phyloP scores from a whole-genome alignment of 2,113 vertebrate species.

The Cyprinodon brontotheroides region DNA sequence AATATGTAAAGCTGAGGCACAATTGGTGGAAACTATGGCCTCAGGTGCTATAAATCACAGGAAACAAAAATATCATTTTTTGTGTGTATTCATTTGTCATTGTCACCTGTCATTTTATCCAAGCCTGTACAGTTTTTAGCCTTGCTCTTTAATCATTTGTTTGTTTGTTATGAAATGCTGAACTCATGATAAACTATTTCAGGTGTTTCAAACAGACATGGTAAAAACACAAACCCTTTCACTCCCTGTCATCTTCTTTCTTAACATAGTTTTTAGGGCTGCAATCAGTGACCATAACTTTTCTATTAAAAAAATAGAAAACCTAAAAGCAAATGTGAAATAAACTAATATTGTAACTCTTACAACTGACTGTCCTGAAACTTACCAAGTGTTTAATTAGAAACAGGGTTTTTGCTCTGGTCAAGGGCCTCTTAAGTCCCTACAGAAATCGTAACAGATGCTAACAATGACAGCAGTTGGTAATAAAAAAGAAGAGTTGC shows the following conservation, averaged over 20 bases:
- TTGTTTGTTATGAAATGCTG: neutral
- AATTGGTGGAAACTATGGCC: constrained; percentile 30
- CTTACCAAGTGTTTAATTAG: too few relatives aligned
- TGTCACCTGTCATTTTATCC: constrained; percentile 30
- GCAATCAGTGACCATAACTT: neutral
- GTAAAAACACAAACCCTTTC: neutral
- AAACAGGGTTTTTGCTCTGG: too few relatives aligned
- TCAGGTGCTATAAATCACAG: constrained; percentile 22
- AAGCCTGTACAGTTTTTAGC: constrained; percentile 31
- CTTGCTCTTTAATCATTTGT: neutral
- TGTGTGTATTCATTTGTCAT: constrained; percentile 38
- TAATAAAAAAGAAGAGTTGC: too few relatives aligned
- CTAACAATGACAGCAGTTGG: too few relatives aligned
- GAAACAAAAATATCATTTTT: constrained; percentile 40
- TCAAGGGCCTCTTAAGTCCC: too few relatives aligned
- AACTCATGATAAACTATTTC: neutral
- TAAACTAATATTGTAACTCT: too few relatives aligned
- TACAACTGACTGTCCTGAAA: too few relatives aligned
- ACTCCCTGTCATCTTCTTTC: neutral
- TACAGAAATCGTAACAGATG: too few relatives aligned
- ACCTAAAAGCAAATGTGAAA: too few relatives aligned
- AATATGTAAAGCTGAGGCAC: constrained; percentile 59
- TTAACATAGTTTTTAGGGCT: neutral
- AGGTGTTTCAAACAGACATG: neutral
- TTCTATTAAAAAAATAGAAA: too few relatives aligned